Conservation (phyloP, 2,113 vertebrate genomes). For the Monopterus albus region DNA sequence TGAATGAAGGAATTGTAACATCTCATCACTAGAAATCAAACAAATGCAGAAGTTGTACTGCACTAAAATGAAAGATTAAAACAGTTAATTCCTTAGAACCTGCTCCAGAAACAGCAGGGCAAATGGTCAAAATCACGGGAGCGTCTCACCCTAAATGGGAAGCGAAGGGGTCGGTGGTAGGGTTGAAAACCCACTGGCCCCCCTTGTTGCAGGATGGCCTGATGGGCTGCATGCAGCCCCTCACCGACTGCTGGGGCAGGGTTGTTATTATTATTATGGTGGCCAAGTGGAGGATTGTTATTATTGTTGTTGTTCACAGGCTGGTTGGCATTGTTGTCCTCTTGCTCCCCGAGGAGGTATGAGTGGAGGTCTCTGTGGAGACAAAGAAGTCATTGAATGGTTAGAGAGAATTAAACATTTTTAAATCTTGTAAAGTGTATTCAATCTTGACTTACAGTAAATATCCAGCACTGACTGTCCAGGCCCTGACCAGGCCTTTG, state of each 20-base stretch:
- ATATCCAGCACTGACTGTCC: constrained; percentile 97
- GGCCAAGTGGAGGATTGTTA: constrained; percentile 76
- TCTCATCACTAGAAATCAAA: background rate
- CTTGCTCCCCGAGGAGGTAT: constrained; percentile 97
- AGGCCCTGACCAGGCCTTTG: constrained; percentile 96
- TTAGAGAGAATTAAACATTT: too few species aligned
- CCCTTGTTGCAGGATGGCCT: constrained; percentile 98
- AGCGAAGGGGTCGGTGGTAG: constrained; percentile 93
- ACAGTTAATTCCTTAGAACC: background rate
- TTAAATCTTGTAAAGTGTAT: background rate
- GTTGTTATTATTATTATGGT: constrained; percentile 92
- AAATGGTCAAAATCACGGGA: background rate
- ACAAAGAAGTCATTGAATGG: background rate
- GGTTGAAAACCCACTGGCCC: constrained; percentile 98
- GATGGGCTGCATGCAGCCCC: constrained; percentile 96
- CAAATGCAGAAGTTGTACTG: too few species aligned
- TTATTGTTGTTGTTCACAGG: constrained; percentile 93
- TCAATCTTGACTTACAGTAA: constrained; percentile 87
- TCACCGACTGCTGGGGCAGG: constrained; percentile 93
- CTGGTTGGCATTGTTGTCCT: constrained; percentile 94
- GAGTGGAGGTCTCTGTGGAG: constrained; percentile 93
- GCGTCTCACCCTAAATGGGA: constrained; percentile 90
- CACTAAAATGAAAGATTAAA: background rate
- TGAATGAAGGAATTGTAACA: background rate
- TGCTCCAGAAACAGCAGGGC: background rate